Evolutionary conservation across 2,888 invertebrate genomes (phyloP), one percentile per base, ranked within the genome.

Genomic region (Cotesia congregata): DNA sequence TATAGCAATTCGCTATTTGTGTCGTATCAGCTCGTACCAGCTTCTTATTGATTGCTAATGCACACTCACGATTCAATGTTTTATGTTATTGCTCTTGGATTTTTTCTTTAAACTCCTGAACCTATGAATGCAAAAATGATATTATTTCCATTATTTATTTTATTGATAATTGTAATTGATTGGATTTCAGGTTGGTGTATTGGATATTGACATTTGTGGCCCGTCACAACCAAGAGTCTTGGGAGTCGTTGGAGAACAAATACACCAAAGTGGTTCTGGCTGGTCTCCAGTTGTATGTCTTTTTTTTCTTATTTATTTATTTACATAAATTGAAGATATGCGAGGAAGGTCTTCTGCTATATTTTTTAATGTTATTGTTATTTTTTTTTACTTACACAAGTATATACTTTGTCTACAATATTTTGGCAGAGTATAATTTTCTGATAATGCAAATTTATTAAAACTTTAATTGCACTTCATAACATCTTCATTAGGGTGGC

Each of bases 201-300:
- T 99, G 83, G 99, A 99, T 90, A 95, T 99, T 75, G 99, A 99
- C 89, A 97, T 99, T 83, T 99, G 99, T 91, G 99, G 99, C 0
- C 99, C 99, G 67, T 98, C 98, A 38, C 96, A 98, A 87, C 99
- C 99, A 9, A 93, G 97, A 80, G 94, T 99, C 83, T 92, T 99
- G 85, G 98, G 98, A 60, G 96, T 96, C 64, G 92, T 95, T 83
- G 96, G 95, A 59, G 98, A 99, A 90, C 95, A 95, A 90, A 97
- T 99, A 1, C 98, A 98, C 92, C 95, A 96, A 87, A 98, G 98
- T 78, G 97, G 97, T 20, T 97, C 97, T 1, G 98, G 98, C 71
- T 98, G 98, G 98, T 98, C 97, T 9, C 98, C 98, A 50, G 96
- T 98, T 82, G 96, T 96, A 91, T 92, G 94, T 91, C 76, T 7